Conservation (phyloP, 1,140 invertebrate genomes). For the Lasioglossum albipes region DNA sequence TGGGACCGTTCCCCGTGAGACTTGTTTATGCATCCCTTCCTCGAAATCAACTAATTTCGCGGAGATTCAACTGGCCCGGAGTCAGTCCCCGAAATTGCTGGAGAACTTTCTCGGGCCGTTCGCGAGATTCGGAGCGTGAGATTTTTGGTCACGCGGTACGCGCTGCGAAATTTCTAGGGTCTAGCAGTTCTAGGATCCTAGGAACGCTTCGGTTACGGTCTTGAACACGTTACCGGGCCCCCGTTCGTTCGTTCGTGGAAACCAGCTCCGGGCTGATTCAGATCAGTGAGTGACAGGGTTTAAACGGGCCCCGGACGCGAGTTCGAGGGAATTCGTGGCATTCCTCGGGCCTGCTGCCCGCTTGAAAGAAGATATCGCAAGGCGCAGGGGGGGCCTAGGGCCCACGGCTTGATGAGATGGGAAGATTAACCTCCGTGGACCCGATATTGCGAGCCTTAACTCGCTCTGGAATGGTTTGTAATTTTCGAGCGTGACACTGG, state of each 20-base stretch:
- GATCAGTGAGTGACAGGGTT: constrained; percentile 36
- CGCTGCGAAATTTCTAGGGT: constrained; percentile 8
- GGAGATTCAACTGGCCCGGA: neutral
- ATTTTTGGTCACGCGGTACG: neutral
- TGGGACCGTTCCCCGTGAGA: neutral
- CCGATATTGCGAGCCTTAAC: neutral
- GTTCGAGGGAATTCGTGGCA: constrained; percentile 28
- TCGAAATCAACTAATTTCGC: constrained; percentile 12
- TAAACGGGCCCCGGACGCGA: constrained; percentile 4
- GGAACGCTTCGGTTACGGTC: neutral
- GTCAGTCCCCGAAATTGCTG: constrained; percentile 30
- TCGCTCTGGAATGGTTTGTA: neutral
- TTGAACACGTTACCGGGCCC: neutral
- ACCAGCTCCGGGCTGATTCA: constrained; percentile 27
- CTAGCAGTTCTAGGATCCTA: constrained; percentile 9
- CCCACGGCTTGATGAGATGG: neutral
- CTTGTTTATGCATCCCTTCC: constrained; percentile 37
- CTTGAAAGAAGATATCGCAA: constrained; percentile 3
- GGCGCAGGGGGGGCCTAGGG: neutral
- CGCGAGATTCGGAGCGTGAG: neutral
- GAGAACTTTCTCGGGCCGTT: neutral
- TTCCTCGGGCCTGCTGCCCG: constrained; percentile 2
- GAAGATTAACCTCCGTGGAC: constrained; percentile 2
- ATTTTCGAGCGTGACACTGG: neutral
- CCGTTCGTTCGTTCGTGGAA: constrained; percentile 47